Base-by-base conservation (phyloP, 37 sponge, comb jelly and placozoan genomes). In the Crambe crambe region DNA sequence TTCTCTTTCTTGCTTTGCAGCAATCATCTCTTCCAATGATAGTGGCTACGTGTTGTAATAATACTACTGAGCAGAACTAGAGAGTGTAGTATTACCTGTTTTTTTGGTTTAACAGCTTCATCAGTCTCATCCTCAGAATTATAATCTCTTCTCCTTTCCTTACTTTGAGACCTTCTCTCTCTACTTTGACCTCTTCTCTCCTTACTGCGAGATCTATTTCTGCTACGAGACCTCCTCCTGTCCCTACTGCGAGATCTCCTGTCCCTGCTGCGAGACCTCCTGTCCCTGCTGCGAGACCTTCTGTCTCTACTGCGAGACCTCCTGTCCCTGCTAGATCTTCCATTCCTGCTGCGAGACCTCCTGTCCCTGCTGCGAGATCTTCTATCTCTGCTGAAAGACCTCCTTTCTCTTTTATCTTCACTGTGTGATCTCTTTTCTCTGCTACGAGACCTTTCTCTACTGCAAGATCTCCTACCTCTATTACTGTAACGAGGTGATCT, bases 21-120 rank as follows among this genome's bases (percentile, higher is more conserved):
- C 91, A 65, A 97, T 76, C 73, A 97, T 44, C 58, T 97, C 95
- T 29, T 97, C 98, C 67, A 97, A 58, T 21, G 98, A 97, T 31
- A 97, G 82, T 10, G 98, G 98, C 93, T 97, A 83, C 29, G 41
- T 21, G 83, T 2, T 26, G 5, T 2, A 51, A n/a, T n/a, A n/a
- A n/a, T n/a, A n/a, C n/a, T n/a, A n/a, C n/a, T n/a, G n/a, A n/a
- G n/a, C n/a, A n/a, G n/a, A n/a, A n/a, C n/a, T n/a, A n/a, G n/a
- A n/a, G n/a, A n/a, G n/a, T n/a, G n/a, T n/a, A n/a, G n/a, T n/a
- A n/a, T n/a, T 76, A 3, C 35, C 40, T 76, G 25, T 2, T 31
- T 29, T 29, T n/a, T 71, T 32, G 35, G 3, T 34, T 62, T 38
- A 9, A 1, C 37, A 54, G 59, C 51, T 42, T 34, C 32, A 32